phyloP scores from a whole-genome alignment of 2,113 vertebrate genomes.

The Machaerirhynchus nigripectus region DNA sequence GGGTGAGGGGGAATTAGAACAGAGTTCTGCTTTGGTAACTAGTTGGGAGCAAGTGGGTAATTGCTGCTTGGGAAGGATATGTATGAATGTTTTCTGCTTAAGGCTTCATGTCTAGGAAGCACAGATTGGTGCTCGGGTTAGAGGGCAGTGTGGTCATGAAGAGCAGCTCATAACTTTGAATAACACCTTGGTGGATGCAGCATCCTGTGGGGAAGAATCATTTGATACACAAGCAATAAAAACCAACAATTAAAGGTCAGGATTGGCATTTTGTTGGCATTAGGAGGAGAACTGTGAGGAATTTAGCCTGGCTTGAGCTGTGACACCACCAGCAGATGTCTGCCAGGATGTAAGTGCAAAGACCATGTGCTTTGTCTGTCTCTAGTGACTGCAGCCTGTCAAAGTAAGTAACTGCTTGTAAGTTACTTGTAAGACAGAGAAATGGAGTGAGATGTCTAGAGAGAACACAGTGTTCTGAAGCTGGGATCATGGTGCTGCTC shows the following conservation, averaged over 20 bases:
- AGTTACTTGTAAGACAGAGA: no score
- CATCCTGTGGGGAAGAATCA: background rate
- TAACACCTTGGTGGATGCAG: background rate
- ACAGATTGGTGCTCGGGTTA: background rate
- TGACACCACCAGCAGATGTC: background rate
- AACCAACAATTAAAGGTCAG: background rate
- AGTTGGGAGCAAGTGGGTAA: background rate
- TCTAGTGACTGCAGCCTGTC: background rate
- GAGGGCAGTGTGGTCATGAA: background rate
- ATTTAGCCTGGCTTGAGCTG: background rate
- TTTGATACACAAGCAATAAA: background rate
- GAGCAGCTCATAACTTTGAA: background rate
- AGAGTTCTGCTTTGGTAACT: background rate
- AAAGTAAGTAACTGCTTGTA: background rate
- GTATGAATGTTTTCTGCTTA: background rate
- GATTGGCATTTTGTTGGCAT: background rate
- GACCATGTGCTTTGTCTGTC: background rate
- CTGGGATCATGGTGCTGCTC: background rate
- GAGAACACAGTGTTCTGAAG: background rate
- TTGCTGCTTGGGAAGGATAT: background rate
- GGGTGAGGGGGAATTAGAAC: background rate
- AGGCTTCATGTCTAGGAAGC: background rate
- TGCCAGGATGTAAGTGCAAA: background rate
- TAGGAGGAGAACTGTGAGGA: background rate
- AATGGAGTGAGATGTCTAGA: background rate